Base-by-base conservation (phyloP, 2,113 vertebrate genomes). In the Epinephelus fuscoguttatus region DNA sequence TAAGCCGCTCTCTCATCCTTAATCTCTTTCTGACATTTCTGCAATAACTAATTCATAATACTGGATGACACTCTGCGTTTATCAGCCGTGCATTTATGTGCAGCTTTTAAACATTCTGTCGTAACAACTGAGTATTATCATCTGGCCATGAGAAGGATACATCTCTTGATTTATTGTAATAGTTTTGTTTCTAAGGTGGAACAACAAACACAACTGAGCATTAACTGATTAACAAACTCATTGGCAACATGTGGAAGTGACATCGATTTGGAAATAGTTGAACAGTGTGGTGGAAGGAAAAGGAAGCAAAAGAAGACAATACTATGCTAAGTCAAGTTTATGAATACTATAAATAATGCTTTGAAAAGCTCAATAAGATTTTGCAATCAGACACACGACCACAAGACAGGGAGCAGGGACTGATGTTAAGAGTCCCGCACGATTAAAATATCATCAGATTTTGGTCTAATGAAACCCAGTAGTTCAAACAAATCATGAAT, bases 21-120 rank as follows among this genome's bases (percentile, higher is more conserved):
- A 91, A 88, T 90, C 81, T 85, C 74, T 56, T 25, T 42, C 25
- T 88, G 85, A 90, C 82, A 86, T 83, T 87, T 90, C 49, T 2
- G 81, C 67, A 88, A 52, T 77, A 84, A 88, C 62, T 77, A 79
- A 84, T 80, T 89, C 25, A 84, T 79, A 67, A 77, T 42, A 27
- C 66, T 49, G 63, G 37, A 74, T 83, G 78, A 81, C 59, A 84
- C 77, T 82, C 70, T 23, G 56, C 82, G 71, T 90, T 92, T 75
- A 91, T 89, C 86, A 85, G 81, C 75, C 69, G 25, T 30, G 50
- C 27, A 63, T 80, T 86, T 62, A 74, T 70, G 77, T 74, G 72
- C 68, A 67, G 71, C 69, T 82, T 82, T 70, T 86, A 62, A 81
- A 62, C 30, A 68, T 77, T 81, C 67, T 76, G 42, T 75, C 27